Evolutionary conservation across 2,888 invertebrate species (phyloP).

Genomic region (Polia nebulosa): DNA sequence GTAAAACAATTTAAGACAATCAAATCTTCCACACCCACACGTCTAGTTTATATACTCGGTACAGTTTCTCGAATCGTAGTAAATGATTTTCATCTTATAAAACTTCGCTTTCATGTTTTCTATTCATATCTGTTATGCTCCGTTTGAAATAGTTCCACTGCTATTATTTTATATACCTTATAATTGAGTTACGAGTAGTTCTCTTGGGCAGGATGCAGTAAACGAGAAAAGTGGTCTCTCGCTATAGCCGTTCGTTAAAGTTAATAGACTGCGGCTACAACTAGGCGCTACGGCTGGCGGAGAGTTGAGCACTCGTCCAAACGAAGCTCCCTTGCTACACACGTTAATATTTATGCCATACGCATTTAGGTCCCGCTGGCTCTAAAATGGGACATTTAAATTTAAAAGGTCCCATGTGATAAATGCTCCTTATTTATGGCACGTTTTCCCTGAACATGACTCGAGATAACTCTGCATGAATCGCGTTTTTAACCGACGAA

Average conservation of each 20-base stretch:
- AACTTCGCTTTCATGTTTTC: constrained; percentile 4
- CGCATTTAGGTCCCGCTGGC: constrained; percentile 15
- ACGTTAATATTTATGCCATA: constrained; percentile 38
- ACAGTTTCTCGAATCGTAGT: constrained; percentile 16
- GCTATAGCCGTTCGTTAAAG: constrained; percentile 68
- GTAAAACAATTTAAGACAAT: constrained; percentile 27
- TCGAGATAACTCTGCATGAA: constrained; percentile 18
- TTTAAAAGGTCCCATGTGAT: constrained; percentile 46
- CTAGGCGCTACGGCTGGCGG: constrained; percentile 35
- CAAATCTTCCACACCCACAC: constrained; percentile 17
- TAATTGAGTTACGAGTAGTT: constrained; percentile 76
- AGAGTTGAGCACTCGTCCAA: constrained; percentile 38
- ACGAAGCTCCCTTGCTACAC: constrained; percentile 23
- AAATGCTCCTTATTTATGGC: constrained; percentile 35
- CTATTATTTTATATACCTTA: constrained; percentile 57
- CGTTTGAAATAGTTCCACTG: constrained; percentile 42
- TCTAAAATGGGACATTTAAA: constrained; percentile 43
- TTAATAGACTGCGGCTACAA: constrained; percentile 67
- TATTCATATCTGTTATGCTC: constrained; percentile 22
- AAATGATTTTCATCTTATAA: constrained; percentile 8
- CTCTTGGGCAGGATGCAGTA: constrained; percentile 74
- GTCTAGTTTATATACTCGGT: constrained; percentile 2
- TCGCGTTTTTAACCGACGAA: no score
- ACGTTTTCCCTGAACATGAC: constrained; percentile 18
- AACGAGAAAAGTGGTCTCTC: constrained; percentile 76